Evolutionary conservation across 2,113 vertebrate genomes (phyloP), one percentile per base, ranked within the genome.

Genomic region (Trematomus loennbergii): DNA sequence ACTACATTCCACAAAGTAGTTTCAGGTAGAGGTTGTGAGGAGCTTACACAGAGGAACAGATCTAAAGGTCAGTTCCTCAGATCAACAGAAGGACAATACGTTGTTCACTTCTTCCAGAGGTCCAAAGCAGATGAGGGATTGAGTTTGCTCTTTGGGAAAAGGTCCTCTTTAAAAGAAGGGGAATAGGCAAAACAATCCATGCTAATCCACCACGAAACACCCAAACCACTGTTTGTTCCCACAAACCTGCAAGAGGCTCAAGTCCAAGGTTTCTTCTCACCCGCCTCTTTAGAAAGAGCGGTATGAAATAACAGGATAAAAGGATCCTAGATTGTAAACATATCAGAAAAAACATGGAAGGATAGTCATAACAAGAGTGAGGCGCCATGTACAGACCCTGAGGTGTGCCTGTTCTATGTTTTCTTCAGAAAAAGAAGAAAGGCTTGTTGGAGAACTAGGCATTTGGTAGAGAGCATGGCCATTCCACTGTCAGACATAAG

Each of bases 311-410:
- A 67, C 46, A 75, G 10, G 70, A 48, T 18, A 25, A 49, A n/a
- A 43, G 45, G 7, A 60, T 72, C 17, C 58, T 25, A 48, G 65
- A 70, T 50, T 76, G 63, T 58, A 79, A 60, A 76, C 48, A 68
- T 3, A 55, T 73, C 0, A 29, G 53, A 63, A 60, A 54, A 29
- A 54, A 68, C 54, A 20, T 29, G 54, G 20, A 63, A 40, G 5
- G 84, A 66, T 59, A 68, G 76, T 70, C 72, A 55, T 33, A 88
- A 86, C 29, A 5, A 77, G 25, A 55, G 49, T 20, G 82, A 81
- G 73, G 75, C 60, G 36, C 65, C 95, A 95, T 94, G 80, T 96
- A 95, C 95, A 96, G 94, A 96, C 95, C 97, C 97, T 98, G 97
- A 98, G 97, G 94, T 94, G 93, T 89, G 77, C 89, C 92, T 90